Base-by-base conservation (phyloP, 2,113 vertebrate genomes). In the Trogon surrucura region DNA sequence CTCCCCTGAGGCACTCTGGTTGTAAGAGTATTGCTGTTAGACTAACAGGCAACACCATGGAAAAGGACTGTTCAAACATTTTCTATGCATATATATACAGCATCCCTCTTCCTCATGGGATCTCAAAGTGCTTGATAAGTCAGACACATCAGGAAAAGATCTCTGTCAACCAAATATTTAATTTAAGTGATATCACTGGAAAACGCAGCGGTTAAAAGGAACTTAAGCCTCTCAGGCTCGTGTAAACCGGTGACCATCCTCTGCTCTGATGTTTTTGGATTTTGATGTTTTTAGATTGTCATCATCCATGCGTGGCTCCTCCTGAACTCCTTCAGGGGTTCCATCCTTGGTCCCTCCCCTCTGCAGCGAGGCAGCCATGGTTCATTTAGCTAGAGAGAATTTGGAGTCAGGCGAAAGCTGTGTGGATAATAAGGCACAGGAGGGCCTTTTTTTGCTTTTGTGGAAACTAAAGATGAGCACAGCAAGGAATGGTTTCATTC, bases 401-500 rank as follows among this genome's bases (percentile, higher is more conserved):
- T 64, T 83, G 72, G 36, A 72, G n/a, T 50, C 79, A 92, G 66
- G 7, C 18, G 11, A 85, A 61, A 71, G 30, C 62, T 78, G 16
- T n/a, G 41, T 54, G 57, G 66, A 45, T 88, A 82, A 91, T 65
- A 72, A 77, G 66, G 74, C 85, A 82, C 90, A 69, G 78, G 82
- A 93, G 70, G 32, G 21, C 22, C 45, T 85, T 85, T 61, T 70
- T 26, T 22, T 83, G 50, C 67, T 77, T 92, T 88, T 61, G 75
- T 69, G 92, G 85, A 85, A 92, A 50, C 64, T 86, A 16, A 72
- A 82, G 67, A 80, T 50, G 66, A 65, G 17, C 70, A 60, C 70
- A 91, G 74, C 61, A 75, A 94, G 90, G 78, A 75, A 51, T n/a
- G 45, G 57, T 75, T 93, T 81, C 48, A 25, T 82, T 85, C 79